These are phyloP conservation scores for Limenitis camilla DNA, from an alignment of 2,888 invertebrate species.

Conservation along the genomic window DNA sequence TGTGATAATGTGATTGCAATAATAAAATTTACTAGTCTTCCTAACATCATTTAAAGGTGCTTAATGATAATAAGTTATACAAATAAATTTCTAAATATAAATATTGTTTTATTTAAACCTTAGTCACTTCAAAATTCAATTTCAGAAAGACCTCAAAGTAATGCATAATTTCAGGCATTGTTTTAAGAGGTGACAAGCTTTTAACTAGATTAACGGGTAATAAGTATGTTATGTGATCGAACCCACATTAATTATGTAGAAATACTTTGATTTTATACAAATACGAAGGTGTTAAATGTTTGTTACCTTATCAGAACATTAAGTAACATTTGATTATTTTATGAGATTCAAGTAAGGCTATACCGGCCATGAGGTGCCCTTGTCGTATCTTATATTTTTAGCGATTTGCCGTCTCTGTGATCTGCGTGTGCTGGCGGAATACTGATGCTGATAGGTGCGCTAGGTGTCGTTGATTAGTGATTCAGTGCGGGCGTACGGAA, in stretches of 20 bases:
- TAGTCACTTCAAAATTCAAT: background rate
- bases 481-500: slow-evolving; percentile 63
- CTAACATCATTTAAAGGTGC: slow-evolving; percentile 9
- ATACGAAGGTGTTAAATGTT: too few species aligned
- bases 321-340: slow-evolving; percentile 45
- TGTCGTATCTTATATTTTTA: slow-evolving; percentile 64
- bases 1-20: background rate
- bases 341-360: slow-evolving; percentile 59
- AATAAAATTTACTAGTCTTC: slow-evolving; percentile 2
- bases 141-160: background rate
- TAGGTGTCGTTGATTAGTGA: slow-evolving; percentile 48
- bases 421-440: slow-evolving; percentile 45
- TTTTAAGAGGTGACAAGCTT: too few species aligned
- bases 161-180: too few species aligned
- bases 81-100: slow-evolving; percentile 3
- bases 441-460: slow-evolving; percentile 42
- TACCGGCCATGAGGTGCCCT: slow-evolving; percentile 60
- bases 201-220: too few species aligned
- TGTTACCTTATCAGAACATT: slow-evolving; percentile 38
- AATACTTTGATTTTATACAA: too few species aligned
- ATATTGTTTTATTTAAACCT: background rate
- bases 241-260: too few species aligned
- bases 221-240: too few species aligned
- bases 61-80: slow-evolving; percentile 9
- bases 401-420: slow-evolving; percentile 55